These are phyloP conservation scores for Lasioglossum albipes DNA, from an alignment of 1,140 invertebrate genomes.

Conservation along the genomic window DNA sequence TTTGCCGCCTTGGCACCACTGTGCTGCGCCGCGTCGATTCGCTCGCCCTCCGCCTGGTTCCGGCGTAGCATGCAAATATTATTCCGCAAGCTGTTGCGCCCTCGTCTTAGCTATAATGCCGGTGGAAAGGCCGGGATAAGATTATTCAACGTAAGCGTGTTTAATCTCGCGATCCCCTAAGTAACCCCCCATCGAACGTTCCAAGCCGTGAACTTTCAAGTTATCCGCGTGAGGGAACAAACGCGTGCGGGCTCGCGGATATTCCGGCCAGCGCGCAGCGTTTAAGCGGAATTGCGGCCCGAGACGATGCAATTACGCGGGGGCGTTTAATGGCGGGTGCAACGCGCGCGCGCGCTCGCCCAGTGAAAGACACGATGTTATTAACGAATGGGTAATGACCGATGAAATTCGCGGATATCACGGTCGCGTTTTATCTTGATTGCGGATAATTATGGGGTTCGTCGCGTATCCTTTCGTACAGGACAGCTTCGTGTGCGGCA, in stretches of 20 bases:
- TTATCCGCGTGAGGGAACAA: conserved; percentile 25
- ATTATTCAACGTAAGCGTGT: conserved; percentile 47
- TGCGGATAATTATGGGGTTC: conserved; percentile 9
- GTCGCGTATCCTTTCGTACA: background rate
- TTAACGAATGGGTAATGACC: conserved; percentile 36
- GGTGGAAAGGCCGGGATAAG: conserved; percentile 13
- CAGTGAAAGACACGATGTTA: conserved; percentile 41
- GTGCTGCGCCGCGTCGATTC: no score
- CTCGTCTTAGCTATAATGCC: conserved; percentile 10
- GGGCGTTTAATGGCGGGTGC: conserved; percentile 39
- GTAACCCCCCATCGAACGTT: background rate
- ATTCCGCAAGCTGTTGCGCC: conserved; percentile 14
- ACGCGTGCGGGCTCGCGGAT: conserved; percentile 3
- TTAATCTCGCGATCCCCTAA: conserved; percentile 45
- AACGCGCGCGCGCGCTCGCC: background rate
- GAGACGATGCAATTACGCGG: conserved; percentile 31
- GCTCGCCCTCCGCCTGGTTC: background rate
- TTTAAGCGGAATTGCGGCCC: conserved; percentile 8
- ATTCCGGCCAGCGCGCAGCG: background rate
- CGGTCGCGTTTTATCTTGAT: conserved; percentile 18
- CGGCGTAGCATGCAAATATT: conserved; percentile 9
- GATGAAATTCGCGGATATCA: conserved; percentile 30
- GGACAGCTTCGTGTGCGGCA: background rate
- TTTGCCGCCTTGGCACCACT: no score
- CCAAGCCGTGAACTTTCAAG: conserved; percentile 31